Evolutionary conservation across 35 echinoderm and acorn worm genomes (phyloP).

Genomic region (Stichopus chloronotus): DNA sequence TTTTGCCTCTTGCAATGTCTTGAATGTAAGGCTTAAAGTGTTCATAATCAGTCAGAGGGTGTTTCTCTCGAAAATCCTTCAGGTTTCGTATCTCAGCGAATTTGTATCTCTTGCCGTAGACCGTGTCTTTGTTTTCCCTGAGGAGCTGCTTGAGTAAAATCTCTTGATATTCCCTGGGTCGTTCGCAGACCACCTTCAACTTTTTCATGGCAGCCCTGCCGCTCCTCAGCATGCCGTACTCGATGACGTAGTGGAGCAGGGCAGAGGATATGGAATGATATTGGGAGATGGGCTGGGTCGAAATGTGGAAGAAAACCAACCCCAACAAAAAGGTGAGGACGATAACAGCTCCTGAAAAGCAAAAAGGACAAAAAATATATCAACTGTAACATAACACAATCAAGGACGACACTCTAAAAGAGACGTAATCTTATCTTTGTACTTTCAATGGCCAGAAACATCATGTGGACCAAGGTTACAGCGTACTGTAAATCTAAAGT

Average conservation of each 20-base stretch:
- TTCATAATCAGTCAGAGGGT: slow-evolving; percentile 70
- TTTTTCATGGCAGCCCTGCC: slow-evolving; percentile 44
- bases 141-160: slow-evolving; percentile 50
- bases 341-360: not conserved
- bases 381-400: not conserved
- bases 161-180: slow-evolving; percentile 62
- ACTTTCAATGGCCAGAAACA: not conserved
- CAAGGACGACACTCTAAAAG: not conserved
- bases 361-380: not conserved
- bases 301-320: slow-evolving; percentile 42
- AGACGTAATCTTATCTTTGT: not conserved
- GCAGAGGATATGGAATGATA: slow-evolving; percentile 34
- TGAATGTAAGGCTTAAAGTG: slow-evolving; percentile 63
- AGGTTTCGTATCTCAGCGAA: slow-evolving; percentile 51
- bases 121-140: slow-evolving; percentile 61
- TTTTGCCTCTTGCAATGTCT: slow-evolving; percentile 58
- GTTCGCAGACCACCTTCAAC: not conserved
- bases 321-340: slow-evolving; percentile 38
- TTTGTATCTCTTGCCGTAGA: slow-evolving; percentile 62
- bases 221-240: slow-evolving; percentile 38
- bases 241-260: slow-evolving; percentile 36
- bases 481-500: not conserved
- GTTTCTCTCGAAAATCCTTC: slow-evolving; percentile 59
- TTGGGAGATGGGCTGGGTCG: slow-evolving; percentile 9
- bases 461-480: not conserved